Conservation (phyloP, 2,888 invertebrate species). For the Dynastes tityus region DNA sequence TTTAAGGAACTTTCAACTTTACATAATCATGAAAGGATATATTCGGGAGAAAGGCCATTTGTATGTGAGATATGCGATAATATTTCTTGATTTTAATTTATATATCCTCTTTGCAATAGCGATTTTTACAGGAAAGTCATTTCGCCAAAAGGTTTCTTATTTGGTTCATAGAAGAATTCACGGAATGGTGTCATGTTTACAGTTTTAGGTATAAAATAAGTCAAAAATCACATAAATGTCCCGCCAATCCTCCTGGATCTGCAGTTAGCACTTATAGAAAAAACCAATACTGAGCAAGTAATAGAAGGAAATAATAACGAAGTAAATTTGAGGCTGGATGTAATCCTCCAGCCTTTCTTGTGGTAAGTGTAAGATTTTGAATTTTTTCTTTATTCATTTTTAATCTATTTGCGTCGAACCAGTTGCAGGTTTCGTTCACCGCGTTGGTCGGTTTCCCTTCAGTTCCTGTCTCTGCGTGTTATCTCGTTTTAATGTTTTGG, state of each 20-base stretch:
- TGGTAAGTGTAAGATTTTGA: too few relatives aligned
- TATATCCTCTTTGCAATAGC: background rate
- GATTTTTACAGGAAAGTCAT: conserved; percentile 81
- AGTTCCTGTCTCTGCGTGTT: too few relatives aligned
- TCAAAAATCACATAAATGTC: conserved; percentile 87
- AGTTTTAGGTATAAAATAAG: conserved; percentile 90
- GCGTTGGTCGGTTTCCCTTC: too few relatives aligned
- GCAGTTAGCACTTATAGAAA: conserved; percentile 67
- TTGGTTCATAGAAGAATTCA: conserved; percentile 89
- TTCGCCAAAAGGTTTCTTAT: conserved; percentile 89
- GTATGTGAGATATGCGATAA: conserved; percentile 90
- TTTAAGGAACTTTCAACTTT: conserved; percentile 91
- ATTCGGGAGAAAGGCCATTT: conserved; percentile 89
- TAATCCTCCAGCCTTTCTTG: too few relatives aligned
- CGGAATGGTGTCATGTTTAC: conserved; percentile 86
- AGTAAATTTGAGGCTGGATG: background rate
- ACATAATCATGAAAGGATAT: conserved; percentile 89
- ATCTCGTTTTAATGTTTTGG: too few relatives aligned
- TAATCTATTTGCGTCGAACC: too few relatives aligned
- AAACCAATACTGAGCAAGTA: background rate
- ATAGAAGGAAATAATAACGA: background rate
- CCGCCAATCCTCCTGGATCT: conserved; percentile 76
- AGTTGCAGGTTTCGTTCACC: too few relatives aligned
- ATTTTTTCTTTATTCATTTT: too few relatives aligned
- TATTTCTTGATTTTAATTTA: conserved; percentile 1